Evolutionary conservation across 37 sponge, comb jelly and placozoan species (phyloP).

Genomic region (Spongia lamella): DNA sequence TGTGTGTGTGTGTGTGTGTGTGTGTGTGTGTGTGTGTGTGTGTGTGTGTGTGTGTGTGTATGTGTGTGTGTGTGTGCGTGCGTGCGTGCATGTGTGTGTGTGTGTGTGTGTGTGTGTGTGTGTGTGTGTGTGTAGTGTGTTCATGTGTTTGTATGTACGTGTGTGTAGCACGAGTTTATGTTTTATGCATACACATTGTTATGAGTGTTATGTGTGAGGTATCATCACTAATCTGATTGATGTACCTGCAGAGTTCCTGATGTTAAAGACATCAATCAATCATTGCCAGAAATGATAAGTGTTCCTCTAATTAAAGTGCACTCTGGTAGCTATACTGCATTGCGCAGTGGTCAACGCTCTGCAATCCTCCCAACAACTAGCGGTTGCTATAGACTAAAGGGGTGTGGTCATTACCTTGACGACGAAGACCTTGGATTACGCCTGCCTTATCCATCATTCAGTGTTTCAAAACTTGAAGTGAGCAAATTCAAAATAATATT

Average conservation of each 20-base stretch:
- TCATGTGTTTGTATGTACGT: conserved; percentile 4
- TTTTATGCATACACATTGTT: not conserved
- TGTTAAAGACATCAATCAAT: too few species aligned
- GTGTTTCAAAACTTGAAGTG: too few species aligned
- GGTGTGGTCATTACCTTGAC: conserved; percentile 56
- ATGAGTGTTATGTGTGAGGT: not conserved
- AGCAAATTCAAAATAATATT: too few species aligned
- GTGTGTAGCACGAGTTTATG: too few species aligned
- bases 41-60: conserved; percentile 34
- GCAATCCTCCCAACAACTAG: conserved; percentile 11
- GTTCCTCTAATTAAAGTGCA: too few species aligned
- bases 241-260: not conserved
- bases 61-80: conserved; percentile 36
- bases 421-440: conserved; percentile 3
- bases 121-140: conserved; percentile 5
- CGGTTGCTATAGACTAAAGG: conserved; percentile 53
- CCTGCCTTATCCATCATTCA: too few species aligned
- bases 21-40: conserved; percentile 31
- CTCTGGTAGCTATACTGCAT: not conserved
- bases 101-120: conserved; percentile 30
- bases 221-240: not conserved
- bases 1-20: conserved; percentile 22
- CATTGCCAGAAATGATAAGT: too few species aligned
- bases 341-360: conserved; percentile 52
- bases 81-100: conserved; percentile 22